These are phyloP conservation scores for Choristoneura fumiferana DNA, from an alignment of 1,140 invertebrate genomes.

Conservation along the genomic window DNA sequence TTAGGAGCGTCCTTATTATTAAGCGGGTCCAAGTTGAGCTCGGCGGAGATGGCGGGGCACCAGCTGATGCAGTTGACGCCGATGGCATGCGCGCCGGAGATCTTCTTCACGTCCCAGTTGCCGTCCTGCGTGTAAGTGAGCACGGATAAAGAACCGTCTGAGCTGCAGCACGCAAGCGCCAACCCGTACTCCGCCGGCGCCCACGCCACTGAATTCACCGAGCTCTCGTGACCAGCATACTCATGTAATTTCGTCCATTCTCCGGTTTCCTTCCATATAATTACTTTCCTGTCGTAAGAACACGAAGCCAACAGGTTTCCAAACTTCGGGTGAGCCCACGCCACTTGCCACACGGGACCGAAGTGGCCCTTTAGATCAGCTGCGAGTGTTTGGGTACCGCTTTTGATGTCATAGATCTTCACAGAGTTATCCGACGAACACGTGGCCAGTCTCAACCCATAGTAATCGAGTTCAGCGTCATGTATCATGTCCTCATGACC, in stretches of 20 bases:
- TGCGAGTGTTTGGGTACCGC: conserved; percentile 91
- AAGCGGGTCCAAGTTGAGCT: conserved; percentile 83
- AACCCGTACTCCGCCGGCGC: conserved; percentile 96
- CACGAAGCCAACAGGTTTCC: conserved; percentile 97
- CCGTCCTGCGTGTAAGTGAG: conserved; percentile 89
- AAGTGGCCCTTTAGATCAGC: conserved; percentile 97
- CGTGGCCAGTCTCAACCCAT: conserved; percentile 96
- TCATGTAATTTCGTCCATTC: conserved; percentile 97
- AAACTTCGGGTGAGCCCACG: conserved; percentile 98
- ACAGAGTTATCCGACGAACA: conserved; percentile 98
- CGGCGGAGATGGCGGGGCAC: conserved; percentile 91
- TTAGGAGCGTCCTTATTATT: conserved; percentile 81
- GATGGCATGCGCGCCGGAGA: conserved; percentile 89
- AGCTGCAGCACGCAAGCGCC: conserved; percentile 96
- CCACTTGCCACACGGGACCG: conserved; percentile 98
- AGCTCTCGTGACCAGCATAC: conserved; percentile 96
- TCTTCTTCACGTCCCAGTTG: conserved; percentile 95
- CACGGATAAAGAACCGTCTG: conserved; percentile 97
- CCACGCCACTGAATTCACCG: conserved; percentile 98
- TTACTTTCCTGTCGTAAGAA: conserved; percentile 96
- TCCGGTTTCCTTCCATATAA: conserved; percentile 93
- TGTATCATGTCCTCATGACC: conserved; percentile 99
- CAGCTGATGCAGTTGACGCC: conserved; percentile 99
- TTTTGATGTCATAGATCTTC: conserved; percentile 97
- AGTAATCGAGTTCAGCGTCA: conserved; percentile 99